Evolutionary conservation across 2,113 vertebrate species (phyloP).

Genomic region (Bombycilla garrulus): DNA sequence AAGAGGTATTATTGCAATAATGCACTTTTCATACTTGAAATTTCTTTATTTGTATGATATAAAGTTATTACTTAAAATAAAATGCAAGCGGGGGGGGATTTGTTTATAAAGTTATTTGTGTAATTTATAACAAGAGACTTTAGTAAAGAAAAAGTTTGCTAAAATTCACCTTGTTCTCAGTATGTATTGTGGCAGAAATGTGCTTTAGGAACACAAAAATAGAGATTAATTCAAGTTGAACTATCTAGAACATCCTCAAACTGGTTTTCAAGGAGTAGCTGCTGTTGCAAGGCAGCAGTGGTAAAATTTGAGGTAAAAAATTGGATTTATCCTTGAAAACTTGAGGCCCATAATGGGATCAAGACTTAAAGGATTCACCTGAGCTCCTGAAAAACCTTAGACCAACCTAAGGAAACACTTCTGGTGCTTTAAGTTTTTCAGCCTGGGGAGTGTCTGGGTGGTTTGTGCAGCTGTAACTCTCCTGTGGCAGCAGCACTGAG

Average conservation of each 20-base stretch:
- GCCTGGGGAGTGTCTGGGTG: rapidly evolving
- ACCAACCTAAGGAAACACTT: background rate
- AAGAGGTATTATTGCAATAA: constrained; percentile 99
- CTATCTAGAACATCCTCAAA: background rate
- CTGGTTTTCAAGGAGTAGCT: background rate
- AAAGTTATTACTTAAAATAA: constrained; percentile 81
- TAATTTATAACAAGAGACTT: constrained; percentile 84
- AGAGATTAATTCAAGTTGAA: background rate
- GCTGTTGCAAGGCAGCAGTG: background rate
- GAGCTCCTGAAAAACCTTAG: background rate
- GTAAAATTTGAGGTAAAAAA: background rate
- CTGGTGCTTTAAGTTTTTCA: background rate
- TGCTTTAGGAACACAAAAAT: background rate
- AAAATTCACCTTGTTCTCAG: constrained; percentile 74
- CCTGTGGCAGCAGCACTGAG: background rate
- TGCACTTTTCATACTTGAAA: constrained; percentile 99
- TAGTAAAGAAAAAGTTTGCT: constrained; percentile 78
- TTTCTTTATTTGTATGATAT: constrained; percentile 84
- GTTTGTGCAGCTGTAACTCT: background rate
- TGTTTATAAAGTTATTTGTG: constrained; percentile 78
- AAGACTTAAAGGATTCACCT: background rate
- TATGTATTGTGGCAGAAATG: constrained; percentile 4
- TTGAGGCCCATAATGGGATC: background rate
- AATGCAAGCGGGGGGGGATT: constrained; percentile 77
- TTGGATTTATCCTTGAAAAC: background rate